phyloP scores from a whole-genome alignment of 1,140 invertebrate genomes.

The Heliconius eleuchia region DNA sequence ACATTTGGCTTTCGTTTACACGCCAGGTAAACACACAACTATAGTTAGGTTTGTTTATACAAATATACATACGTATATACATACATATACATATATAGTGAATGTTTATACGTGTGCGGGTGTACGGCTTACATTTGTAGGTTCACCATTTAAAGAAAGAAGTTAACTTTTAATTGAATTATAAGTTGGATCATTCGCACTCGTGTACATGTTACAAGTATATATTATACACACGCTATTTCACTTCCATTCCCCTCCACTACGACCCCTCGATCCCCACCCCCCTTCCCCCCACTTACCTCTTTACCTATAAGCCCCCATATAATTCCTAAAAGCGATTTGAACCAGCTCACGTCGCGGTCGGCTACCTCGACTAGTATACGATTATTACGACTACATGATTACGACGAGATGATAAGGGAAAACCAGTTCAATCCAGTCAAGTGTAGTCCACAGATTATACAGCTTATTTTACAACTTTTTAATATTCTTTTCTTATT shows the following conservation, averaged over 20 bases:
- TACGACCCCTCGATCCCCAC: not conserved
- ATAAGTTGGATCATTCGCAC: not conserved
- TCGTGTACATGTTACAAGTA: not conserved
- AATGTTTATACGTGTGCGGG: not conserved
- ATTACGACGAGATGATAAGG: not conserved
- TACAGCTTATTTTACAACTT: too few species aligned
- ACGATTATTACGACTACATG: constrained; percentile 12
- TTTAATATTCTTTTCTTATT: too few species aligned
- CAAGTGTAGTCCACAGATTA: not conserved
- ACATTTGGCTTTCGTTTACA: not conserved
- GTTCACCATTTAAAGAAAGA: too few species aligned
- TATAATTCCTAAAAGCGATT: not conserved
- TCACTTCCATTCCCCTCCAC: not conserved
- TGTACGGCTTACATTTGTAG: not conserved
- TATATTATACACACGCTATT: not conserved
- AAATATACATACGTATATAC: not conserved
- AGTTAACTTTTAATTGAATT: too few species aligned
- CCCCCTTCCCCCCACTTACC: not conserved
- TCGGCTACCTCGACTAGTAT: constrained; percentile 20
- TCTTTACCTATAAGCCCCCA: too few species aligned
- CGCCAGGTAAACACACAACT: too few species aligned
- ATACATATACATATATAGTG: not conserved
- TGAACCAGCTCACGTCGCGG: not conserved
- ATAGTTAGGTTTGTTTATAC: not conserved
- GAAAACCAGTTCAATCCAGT: not conserved